Conservation (phyloP, 2,113 vertebrate species). For the Ictalurus furcatus region DNA sequence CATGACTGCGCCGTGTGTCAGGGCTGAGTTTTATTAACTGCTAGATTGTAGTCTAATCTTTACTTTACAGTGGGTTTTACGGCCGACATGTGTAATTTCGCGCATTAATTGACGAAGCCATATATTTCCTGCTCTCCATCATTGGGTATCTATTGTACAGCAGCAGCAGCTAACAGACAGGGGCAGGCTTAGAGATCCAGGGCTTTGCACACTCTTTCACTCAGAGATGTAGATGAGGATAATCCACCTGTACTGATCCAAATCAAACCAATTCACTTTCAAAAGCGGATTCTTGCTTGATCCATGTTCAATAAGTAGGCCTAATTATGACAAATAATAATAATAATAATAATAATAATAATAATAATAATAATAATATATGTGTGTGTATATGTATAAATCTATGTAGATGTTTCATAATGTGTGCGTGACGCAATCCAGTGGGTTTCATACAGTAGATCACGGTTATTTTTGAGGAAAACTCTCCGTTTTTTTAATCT, state of each 20-base stretch:
- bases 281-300: neutral
- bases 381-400: no score
- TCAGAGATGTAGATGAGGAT: slow-evolving; percentile 43
- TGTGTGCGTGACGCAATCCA: neutral
- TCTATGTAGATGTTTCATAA: neutral
- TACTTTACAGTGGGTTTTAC: neutral
- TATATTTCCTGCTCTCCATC: slow-evolving; percentile 26
- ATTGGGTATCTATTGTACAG: neutral
- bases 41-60: slow-evolving; percentile 1
- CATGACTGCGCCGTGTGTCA: slow-evolving; percentile 26
- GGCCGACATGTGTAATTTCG: slow-evolving; percentile 26
- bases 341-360: no score
- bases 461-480: neutral
- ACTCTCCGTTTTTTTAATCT: neutral
- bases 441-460: neutral
- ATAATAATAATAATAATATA: no score
- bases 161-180: slow-evolving; percentile 2
- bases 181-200: slow-evolving; percentile 28
- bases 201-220: slow-evolving; percentile 17
- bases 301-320: neutral
- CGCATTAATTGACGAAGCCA: slow-evolving; percentile 26
- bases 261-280: neutral
- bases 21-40: neutral
- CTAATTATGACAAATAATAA: neutral
- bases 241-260: slow-evolving; percentile 44